A percentile compares a stretch with the other conserved stretches of the same genome.
phyloP scores from a whole-genome alignment of 2,113 vertebrate genomes.

The Pedionomus torquatus region DNA sequence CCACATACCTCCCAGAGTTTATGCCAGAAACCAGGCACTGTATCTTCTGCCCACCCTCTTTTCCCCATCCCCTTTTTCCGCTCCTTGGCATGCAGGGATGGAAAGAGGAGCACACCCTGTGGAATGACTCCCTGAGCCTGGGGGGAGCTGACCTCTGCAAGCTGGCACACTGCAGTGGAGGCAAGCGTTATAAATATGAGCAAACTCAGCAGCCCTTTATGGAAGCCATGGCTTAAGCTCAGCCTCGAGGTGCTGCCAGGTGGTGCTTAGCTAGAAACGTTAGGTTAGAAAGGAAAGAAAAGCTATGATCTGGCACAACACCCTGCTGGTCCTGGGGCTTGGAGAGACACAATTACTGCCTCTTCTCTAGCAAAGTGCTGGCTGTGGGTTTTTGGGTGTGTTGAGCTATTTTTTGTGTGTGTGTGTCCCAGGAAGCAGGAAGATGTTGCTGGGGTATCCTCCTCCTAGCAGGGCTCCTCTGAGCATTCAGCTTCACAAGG shows the following conservation, averaged over 20 bases:
- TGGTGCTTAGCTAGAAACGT: background rate
- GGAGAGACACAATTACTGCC: background rate
- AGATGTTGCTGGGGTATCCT: background rate
- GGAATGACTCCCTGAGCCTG: background rate
- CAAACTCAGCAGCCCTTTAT: background rate
- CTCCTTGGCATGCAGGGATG: background rate
- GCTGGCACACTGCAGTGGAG: rapidly evolving
- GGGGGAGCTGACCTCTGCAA: background rate
- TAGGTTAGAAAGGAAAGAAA: background rate
- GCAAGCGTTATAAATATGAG: background rate
- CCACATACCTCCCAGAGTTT: background rate
- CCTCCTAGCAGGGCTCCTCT: background rate
- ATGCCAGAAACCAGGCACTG: rapidly evolving
- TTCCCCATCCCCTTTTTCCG: background rate
- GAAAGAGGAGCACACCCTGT: background rate
- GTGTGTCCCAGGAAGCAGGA: background rate
- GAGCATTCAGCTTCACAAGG: background rate
- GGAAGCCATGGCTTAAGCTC: background rate
- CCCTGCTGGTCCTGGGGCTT: background rate
- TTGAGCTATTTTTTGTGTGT: background rate
- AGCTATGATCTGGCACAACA: background rate
- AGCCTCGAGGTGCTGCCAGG: background rate
- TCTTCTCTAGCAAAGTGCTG: background rate
- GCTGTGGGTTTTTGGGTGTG: background rate
- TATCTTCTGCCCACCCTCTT: background rate